Evolutionary conservation across 2,888 invertebrate species (phyloP).

Genomic region (Eristalis pertinax): DNA sequence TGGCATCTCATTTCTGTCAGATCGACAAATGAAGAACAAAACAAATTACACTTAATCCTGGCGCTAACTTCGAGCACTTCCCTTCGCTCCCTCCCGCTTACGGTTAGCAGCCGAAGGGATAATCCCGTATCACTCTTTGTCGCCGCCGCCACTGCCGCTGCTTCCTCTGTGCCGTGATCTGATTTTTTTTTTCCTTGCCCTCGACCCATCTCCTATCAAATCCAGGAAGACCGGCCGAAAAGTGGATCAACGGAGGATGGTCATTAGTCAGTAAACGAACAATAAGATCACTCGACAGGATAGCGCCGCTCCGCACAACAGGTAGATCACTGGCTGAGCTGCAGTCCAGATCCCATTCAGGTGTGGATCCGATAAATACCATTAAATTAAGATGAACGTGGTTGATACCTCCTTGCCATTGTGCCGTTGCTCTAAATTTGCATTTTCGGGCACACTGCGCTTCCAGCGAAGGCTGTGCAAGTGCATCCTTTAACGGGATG

Average conservation of each 20-base stretch:
- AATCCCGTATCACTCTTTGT: slow-evolving; percentile 54
- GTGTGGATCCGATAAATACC: slow-evolving; percentile 66
- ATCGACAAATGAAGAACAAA: slow-evolving; percentile 14
- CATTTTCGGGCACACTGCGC: slow-evolving; percentile 11
- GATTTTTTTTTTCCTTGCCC: background rate
- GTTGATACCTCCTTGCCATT: slow-evolving; percentile 56
- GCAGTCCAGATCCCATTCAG: background rate
- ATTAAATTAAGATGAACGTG: slow-evolving; percentile 59
- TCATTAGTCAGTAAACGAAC: slow-evolving; percentile 60
- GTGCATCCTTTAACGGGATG: slow-evolving; percentile 53
- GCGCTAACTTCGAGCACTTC: slow-evolving; percentile 53
- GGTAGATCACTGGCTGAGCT: background rate
- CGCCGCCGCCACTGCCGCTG: background rate
- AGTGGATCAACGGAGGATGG: slow-evolving; percentile 34
- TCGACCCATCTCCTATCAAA: slow-evolving; percentile 9
- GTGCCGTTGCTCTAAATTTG: slow-evolving; percentile 32
- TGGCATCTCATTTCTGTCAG: background rate
- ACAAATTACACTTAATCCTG: slow-evolving; percentile 55
- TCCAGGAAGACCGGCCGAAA: slow-evolving; percentile 22
- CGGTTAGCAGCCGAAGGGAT: slow-evolving; percentile 28
- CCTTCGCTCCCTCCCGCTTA: background rate
- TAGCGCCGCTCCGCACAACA: slow-evolving; percentile 25
- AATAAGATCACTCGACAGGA: slow-evolving; percentile 51
- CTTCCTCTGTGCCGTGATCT: slow-evolving; percentile 17
- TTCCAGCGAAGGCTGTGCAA: background rate